Conservation (phyloP, 2,113 vertebrate genomes). For the Centropus unirufus region DNA sequence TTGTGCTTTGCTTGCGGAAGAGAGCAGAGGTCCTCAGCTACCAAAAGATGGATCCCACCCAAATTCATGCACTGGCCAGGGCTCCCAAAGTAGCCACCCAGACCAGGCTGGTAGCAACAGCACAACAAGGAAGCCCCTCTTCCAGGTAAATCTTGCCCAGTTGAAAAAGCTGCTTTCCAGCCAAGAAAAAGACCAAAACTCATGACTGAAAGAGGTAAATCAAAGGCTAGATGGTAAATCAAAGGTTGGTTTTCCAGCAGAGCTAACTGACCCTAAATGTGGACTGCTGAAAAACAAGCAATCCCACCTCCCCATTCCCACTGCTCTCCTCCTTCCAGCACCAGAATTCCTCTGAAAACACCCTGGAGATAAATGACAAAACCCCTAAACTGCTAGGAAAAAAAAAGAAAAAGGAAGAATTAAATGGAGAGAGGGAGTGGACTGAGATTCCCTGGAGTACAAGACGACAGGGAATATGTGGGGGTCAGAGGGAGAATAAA, state of each 20-base stretch:
- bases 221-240: neutral
- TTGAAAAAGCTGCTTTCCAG: neutral
- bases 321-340: neutral
- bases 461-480: neutral
- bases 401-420: neutral
- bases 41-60: neutral
- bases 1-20: neutral
- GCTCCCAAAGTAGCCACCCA: neutral
- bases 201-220: neutral
- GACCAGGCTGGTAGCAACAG: neutral
- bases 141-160: neutral
- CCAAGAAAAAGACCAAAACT: neutral
- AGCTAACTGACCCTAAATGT: neutral
- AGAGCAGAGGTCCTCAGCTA: neutral
- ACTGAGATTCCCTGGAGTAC: neutral
- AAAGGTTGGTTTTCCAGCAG: neutral
- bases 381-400: neutral
- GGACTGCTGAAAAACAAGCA: neutral
- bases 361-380: neutral
- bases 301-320: neutral
- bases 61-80: accelerated
- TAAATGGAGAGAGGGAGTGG: neutral
- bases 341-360: neutral
- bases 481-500: neutral
- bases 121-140: neutral